Conservation (phyloP, 2,888 invertebrate genomes). For the Hypena proboscidalis region DNA sequence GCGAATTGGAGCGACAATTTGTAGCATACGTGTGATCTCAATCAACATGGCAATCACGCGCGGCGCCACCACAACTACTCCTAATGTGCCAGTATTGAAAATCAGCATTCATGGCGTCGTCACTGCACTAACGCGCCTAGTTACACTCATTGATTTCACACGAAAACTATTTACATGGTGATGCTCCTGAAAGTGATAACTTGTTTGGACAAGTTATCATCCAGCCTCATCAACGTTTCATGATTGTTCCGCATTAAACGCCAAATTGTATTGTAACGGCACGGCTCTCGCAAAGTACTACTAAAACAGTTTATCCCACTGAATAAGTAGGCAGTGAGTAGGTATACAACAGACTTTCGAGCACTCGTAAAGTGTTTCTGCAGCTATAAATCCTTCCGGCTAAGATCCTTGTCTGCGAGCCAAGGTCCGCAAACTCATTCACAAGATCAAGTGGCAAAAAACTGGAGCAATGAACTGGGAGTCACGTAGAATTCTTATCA, state of each 20-base stretch:
- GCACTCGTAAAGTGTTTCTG: conserved; percentile 58
- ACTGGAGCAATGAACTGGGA: conserved; percentile 82
- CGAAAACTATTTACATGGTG: conserved; percentile 43
- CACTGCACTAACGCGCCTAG: conserved; percentile 49
- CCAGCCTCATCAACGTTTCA: conserved; percentile 44
- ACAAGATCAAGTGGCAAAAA: conserved; percentile 80
- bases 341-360: conserved; percentile 43
- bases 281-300: conserved; percentile 27
- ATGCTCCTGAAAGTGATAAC: conserved; percentile 50
- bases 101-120: conserved; percentile 69
- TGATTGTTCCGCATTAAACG: conserved; percentile 36
- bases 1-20: conserved; percentile 78
- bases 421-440: conserved; percentile 79
- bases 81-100: conserved; percentile 76
- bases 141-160: conserved; percentile 65
- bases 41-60: conserved; percentile 80
- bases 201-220: conserved; percentile 48
- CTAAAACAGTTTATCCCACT: conserved; percentile 42
- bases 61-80: conserved; percentile 71
- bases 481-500: conserved; percentile 80
- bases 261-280: conserved; percentile 37
- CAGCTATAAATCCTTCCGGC: conserved; percentile 63
- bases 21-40: conserved; percentile 73
- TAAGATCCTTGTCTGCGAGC: conserved; percentile 67
- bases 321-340: conserved; percentile 40